Base-by-base conservation (phyloP, 2,113 vertebrate species). In the Forbesichthys agassizii region DNA sequence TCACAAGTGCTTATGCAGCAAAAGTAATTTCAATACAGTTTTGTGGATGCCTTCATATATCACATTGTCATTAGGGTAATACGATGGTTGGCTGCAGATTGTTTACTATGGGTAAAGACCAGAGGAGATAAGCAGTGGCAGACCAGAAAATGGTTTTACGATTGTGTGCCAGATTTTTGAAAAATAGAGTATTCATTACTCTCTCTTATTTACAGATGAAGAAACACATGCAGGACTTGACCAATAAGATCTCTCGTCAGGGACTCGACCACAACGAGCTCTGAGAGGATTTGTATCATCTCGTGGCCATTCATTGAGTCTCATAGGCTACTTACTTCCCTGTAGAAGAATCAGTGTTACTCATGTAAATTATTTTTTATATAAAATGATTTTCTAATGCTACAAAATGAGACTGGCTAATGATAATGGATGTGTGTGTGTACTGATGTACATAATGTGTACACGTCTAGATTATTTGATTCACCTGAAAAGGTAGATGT, bases 221-320 rank as follows among this genome's bases (percentile, higher is more conserved):
- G 92, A 99, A 99, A 81, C 98, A 98, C 42, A 77, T 98, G 58
- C 97, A 98, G 82, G 97, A 98, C 61, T 88, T 99, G 77, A 94
- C 93, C 61, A 92, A 93, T 82, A 93, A 97, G 83, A 93, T 98
- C 65, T 96, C 95, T 2, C 88, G 69, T 18, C 80, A 94, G 61
- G 96, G 95, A 8, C 93, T 96, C n/a, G 77, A 91, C 5, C 98
- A 98, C 89, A 98, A 98, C 0, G 98, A 99, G 66, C 94, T 99
- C 33, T 99, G 87, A 96, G 62, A 10, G 36, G 36, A 5, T 42
- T 42, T 42, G 36, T 8, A 42, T 42, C 36, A 42, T 42, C 36
- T 8, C 7, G 36, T 42, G 36, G 7, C 36, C 5, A 42, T 42
- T 5, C 36, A 42, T 5, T 42, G 36, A 42, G 36, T 8, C 4